Base-by-base conservation (phyloP, 2,113 vertebrate genomes). In the Nipponia nippon region DNA sequence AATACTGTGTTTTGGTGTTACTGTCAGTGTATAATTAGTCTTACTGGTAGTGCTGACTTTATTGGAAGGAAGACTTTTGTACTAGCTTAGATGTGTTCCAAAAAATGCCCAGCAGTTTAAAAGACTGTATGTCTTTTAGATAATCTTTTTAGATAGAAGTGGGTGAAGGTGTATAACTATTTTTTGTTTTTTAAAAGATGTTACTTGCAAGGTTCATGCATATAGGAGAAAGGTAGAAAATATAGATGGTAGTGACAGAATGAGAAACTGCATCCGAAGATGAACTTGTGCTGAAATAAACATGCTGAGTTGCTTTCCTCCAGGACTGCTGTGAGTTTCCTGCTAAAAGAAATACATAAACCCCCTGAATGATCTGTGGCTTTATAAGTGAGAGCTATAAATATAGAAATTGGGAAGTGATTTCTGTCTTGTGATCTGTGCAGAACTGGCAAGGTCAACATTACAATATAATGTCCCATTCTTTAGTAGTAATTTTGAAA, bases 361-460 rank as follows among this genome's bases (percentile, higher is more conserved):
- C 3, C 14, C 25, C 26, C 30, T 53, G 29, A 91, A 75, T 92
- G 56, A 71, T 87, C 46, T 46, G 59, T 95, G 79, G 23, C 59
- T 87, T 90, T 92, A 1, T 58, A 50, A 92, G 52, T 29, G 22
- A 20, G 32, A 90, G 63, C 34, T 96, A 58, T 53, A 90, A 86
- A 86, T 89, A 46, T 1, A 92, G 67, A 90, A 95, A 86, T 27
- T 58, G 69, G 58, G 71, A 95, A 89, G 50, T 83, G 55, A 92
- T 83, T 83, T 88, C 13, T 94, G 59, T 93, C 67, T 92, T 93
- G 77, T 95, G 91, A 95, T 95, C 55, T 82, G 27, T 87, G 61
- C 76, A 81, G 69, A 73, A 65, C 49, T 95, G 32, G 26, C 67
- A 63, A 56, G 71, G 55, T 87, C 61, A 84, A n/a, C 30, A 11